These are phyloP conservation scores for Agrypnus murinus DNA, from an alignment of 2,888 invertebrate genomes.

Conservation along the genomic window DNA sequence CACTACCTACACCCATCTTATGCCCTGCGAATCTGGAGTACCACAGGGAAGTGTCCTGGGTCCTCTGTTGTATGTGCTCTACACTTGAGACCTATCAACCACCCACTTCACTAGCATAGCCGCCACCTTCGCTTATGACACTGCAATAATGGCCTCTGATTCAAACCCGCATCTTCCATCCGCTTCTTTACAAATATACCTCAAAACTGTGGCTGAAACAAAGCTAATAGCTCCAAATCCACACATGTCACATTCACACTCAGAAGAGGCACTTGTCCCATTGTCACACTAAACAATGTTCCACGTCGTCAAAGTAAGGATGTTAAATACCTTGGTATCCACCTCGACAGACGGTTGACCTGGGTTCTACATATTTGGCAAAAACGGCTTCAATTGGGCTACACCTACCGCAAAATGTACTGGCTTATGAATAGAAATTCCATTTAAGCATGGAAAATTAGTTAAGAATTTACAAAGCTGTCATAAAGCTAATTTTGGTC, in stretches of 20 bases:
- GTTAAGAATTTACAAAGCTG: conserved; percentile 14
- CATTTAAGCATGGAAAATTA: conserved; percentile 1
- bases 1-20: too few relatives aligned
- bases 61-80: too few relatives aligned
- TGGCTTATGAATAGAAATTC: not conserved
- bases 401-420: conserved; percentile 9
- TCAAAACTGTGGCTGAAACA: not conserved
- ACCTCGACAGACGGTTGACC: conserved; percentile 3
- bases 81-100: too few relatives aligned
- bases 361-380: conserved; percentile 4
- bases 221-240: conserved; percentile 1
- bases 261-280: not conserved
- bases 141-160: not conserved
- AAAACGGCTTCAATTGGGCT: conserved; percentile 6
- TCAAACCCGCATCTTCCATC: not conserved
- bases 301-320: not conserved
- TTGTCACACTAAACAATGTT: not conserved
- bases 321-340: conserved; percentile 5
- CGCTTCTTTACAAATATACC: not conserved
- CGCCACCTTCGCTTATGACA: not conserved
- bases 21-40: too few relatives aligned
- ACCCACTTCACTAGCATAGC: too few relatives aligned
- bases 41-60: too few relatives aligned
- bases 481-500: not conserved
- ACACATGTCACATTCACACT: not conserved